These are phyloP conservation scores for Glyptemys insculpta DNA, from an alignment of 2,797 vertebrate genomes.

Conservation along the genomic window DNA sequence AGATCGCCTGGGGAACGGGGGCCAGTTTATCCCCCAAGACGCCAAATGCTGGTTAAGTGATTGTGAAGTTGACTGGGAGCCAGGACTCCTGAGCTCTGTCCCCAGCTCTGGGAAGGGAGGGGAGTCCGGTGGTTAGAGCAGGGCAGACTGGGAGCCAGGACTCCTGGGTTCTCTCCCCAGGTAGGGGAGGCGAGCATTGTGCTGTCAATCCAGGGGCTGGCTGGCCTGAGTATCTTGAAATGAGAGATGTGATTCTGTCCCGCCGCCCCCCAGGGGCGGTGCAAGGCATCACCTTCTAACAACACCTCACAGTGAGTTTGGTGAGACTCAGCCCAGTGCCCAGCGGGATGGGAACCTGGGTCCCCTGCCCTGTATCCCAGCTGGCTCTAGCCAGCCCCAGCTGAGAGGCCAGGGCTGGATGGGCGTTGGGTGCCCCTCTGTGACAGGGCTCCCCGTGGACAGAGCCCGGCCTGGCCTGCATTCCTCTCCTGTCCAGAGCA, in stretches of 20 bases:
- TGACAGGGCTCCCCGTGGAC: not conserved
- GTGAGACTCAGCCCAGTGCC: not conserved
- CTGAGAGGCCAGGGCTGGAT: not conserved
- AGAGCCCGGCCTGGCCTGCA: not conserved
- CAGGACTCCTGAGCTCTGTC: not conserved
- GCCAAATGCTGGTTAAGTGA: not conserved
- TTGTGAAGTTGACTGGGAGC: not conserved
- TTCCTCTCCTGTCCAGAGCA: not conserved
- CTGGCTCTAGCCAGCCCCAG: not conserved
- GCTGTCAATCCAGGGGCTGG: too few species aligned
- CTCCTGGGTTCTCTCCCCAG: not conserved
- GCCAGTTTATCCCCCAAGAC: not conserved
- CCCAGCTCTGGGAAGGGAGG: not conserved
- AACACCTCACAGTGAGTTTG: not conserved
- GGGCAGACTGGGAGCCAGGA: not conserved
- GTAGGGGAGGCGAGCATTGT: not conserved
- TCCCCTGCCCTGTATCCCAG: not conserved
- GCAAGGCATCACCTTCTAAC: too few species aligned
- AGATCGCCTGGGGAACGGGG: slow-evolving; percentile 75
- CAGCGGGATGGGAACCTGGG: not conserved
- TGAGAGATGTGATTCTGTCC: not conserved
- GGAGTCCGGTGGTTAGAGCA: too few species aligned
- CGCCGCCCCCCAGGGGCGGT: not conserved
- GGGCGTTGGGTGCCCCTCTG: not conserved
- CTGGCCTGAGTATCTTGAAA: too few species aligned